Percentiles rank a stretch among this genome's conserved stretches.
These are phyloP conservation scores for Acrocephalus kingi DNA, from an alignment of 2,113 vertebrate species.

Conservation along the genomic window DNA sequence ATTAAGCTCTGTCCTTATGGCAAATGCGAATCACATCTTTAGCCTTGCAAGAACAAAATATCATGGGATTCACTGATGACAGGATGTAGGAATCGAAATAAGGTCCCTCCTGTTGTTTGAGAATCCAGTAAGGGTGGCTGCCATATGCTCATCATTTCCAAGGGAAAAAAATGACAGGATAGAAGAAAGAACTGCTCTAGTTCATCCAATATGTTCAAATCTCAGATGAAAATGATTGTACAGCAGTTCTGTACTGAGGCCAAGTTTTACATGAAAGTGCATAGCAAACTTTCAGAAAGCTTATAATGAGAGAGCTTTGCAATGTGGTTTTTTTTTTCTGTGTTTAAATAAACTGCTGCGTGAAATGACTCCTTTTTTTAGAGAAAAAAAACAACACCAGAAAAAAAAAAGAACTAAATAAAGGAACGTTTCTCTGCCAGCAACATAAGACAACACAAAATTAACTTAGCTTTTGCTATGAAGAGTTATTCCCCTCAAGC, in stretches of 20 bases:
- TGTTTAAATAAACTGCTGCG: constrained; percentile 48
- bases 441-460: constrained; percentile 47
- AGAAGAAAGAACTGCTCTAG: constrained; percentile 85
- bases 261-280: constrained; percentile 77
- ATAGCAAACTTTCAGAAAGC: constrained; percentile 74
- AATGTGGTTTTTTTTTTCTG: not conserved
- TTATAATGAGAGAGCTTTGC: constrained; percentile 63
- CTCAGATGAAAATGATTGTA: constrained; percentile 83
- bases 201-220: constrained; percentile 93
- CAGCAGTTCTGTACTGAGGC: constrained; percentile 75
- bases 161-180: constrained; percentile 86
- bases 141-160: constrained; percentile 92
- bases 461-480: constrained; percentile 60
- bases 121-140: constrained; percentile 87
- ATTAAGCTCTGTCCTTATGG: constrained; percentile 82
- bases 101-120: constrained; percentile 87
- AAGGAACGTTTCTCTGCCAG: constrained; percentile 9
- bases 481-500: constrained; percentile 60
- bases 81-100: constrained; percentile 87
- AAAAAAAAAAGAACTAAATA: not conserved
- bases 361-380: constrained; percentile 18
- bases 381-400: not conserved
- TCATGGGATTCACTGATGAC: constrained; percentile 85
- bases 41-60: constrained; percentile 81
- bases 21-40: constrained; percentile 82